Evolutionary conservation across 2,113 vertebrate genomes (phyloP).

Genomic region (Amphilophus citrinellus): DNA sequence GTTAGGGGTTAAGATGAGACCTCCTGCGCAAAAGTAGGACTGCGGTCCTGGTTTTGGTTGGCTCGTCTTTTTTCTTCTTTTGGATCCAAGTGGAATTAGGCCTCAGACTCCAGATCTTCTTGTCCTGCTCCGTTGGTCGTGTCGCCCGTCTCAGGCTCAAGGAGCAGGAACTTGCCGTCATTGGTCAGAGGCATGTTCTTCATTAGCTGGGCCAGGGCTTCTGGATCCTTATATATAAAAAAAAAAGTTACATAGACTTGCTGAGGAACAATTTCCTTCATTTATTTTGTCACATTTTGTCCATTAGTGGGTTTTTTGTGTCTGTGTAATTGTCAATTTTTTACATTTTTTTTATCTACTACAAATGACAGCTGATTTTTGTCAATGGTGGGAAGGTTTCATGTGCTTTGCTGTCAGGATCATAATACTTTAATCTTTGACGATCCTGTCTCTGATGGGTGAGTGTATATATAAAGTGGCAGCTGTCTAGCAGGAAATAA

Average conservation of each 20-base stretch:
- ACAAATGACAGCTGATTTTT: too few relatives aligned
- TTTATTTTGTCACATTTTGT: neutral
- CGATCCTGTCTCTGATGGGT: too few relatives aligned
- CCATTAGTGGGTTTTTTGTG: neutral
- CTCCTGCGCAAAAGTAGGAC: neutral
- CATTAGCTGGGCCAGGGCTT: conserved; percentile 92
- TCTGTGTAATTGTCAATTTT: too few relatives aligned
- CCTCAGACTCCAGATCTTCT: conserved; percentile 92
- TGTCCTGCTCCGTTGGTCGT: conserved; percentile 74
- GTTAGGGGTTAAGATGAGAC: neutral
- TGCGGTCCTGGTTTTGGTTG: neutral
- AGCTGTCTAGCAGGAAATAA: neutral
- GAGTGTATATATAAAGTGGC: too few relatives aligned
- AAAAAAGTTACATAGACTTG: neutral
- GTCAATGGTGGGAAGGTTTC: neutral
- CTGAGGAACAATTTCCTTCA: neutral
- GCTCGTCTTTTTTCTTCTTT: neutral
- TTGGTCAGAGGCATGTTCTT: conserved; percentile 91
- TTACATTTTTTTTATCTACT: too few relatives aligned
- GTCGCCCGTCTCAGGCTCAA: conserved; percentile 83
- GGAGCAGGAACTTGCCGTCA: conserved; percentile 92
- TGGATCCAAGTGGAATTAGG: conserved; percentile 70
- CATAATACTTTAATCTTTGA: neutral
- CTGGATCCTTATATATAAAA: conserved; percentile 86
- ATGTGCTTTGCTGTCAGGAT: neutral